Conservation (phyloP, 2,797 vertebrate species). For the Hypotaenidia okinawae region DNA sequence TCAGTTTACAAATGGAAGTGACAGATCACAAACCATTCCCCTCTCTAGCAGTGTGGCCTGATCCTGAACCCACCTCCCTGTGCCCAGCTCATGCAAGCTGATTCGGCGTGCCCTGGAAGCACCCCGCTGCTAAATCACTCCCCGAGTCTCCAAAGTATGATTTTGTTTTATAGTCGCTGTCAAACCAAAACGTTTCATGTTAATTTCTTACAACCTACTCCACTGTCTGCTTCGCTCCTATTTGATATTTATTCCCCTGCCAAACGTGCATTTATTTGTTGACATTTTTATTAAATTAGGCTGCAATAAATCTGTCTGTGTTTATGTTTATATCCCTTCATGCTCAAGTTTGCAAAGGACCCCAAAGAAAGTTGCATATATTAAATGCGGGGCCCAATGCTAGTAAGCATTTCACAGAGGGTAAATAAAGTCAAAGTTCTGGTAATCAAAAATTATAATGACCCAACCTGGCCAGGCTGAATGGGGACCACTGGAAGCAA, state of each 20-base stretch:
- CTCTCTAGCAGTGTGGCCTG: neutral
- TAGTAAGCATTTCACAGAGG: neutral
- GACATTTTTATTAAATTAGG: conserved; percentile 76
- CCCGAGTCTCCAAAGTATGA: conserved; percentile 63
- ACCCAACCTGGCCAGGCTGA: neutral
- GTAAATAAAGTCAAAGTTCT: neutral
- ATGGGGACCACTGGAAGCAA: neutral
- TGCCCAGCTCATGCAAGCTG: neutral
- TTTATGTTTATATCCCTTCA: conserved; percentile 60
- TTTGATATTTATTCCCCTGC: conserved; percentile 73
- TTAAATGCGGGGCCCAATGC: conserved; percentile 22
- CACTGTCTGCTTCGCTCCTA: conserved; percentile 53
- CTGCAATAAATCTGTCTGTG: conserved; percentile 63
- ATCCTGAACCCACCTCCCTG: neutral
- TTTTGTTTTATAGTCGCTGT: conserved; percentile 74
- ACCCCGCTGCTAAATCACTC: conserved; percentile 62
- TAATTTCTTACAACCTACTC: conserved; percentile 76
- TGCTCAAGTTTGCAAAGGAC: conserved; percentile 32
- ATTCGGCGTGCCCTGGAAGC: neutral
- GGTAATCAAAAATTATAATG: neutral
- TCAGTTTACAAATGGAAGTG: conserved; percentile 23
- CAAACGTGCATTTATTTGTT: conserved; percentile 73
- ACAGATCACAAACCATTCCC: conserved; percentile 22
- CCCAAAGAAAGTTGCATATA: conserved; percentile 28
- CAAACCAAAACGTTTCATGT: conserved; percentile 69